Base-by-base conservation (phyloP, 2,888 invertebrate genomes). In the Apodemia mormo region DNA sequence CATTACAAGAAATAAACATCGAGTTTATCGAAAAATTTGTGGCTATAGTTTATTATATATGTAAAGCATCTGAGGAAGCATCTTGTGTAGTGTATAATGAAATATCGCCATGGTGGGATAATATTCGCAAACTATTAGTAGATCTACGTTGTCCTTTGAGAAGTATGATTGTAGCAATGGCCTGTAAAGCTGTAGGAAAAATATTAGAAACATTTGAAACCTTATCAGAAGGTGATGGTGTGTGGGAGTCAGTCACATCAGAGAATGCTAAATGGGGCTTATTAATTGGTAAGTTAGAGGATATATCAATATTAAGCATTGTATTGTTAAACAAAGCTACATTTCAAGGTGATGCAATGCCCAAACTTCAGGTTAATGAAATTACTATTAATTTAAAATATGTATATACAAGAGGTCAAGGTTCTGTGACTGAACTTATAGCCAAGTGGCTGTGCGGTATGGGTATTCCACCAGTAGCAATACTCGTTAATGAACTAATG, bases 191-290 rank as follows among this genome's bases (percentile, higher is more conserved):
- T 22, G 96, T 97, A 4, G 95, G 96, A 1, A 94, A 81, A 85
- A 89, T 81, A 71, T 89, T 90, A 70, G 92, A 91, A 88, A 78
- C 76, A n/a, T 61, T 14, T 61, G 61, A 61, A 40, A 83, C 84
- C 69, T 86, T 85, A 68, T 87, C 92, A 54, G 93, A 88, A 70
- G 90, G 89, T 40, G 94, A 94, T 45, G 95, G 94, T 66, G 89
- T 94, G 64, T 98, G 97, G 97, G 97, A 97, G 84, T 95, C 96
- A 68, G 95, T 98, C 68, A 96, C 97, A 1, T 95, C 96, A 76
- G 98, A 98, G 82, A 95, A 96, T 78, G 96, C 97, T 61, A 96
- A 96, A 82, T 98, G 98, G 97, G 96, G 96, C 22, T 90, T 97
- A 66, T 90, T 98, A 1, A 96, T 97, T 58, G 97, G 97, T 69